Evolutionary conservation across 2,113 vertebrate species (phyloP), one percentile per base, ranked within the genome.

Genomic region (Neogobius melanostomus): DNA sequence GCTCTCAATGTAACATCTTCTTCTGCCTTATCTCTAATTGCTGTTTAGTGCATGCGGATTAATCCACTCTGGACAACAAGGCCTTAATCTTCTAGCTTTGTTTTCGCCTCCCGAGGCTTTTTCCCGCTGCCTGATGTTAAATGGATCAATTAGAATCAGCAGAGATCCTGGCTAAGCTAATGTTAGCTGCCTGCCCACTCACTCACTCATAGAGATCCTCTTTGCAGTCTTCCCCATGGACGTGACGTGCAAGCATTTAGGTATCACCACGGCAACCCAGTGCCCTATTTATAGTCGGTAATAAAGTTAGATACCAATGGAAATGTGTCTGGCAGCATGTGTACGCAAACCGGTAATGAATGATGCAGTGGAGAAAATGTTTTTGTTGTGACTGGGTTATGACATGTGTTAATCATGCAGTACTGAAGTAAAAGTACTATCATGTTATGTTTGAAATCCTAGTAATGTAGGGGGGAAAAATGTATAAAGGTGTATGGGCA

Each of bases 131-230:
- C 68, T 54, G 42, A 66, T 73, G 76, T 81, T 85, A 81, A 87
- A 82, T 28, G 62, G 84, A 86, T 86, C 77, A 84, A 77, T 87
- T 78, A 82, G 62, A 77, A 63, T 66, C 80, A 76, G 71, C 67
- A 65, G 59, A 80, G 77, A 82, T 79, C 84, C 77, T 75, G 44
- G 14, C 64, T 83, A 43, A 84, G 81, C 71, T 71, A 76, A 77
- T 77, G 76, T 79, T 75, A 81, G 77, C 69, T 48, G 71, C 72
- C 73, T 63, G 62, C 80, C 74, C 75, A 66, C 81, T 80, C 77
- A 53, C 68, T 77, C 75, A 44, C 28, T 64, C 80, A n/a, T 69
- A 75, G 82, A 74, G 42, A 8, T 61, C 44, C 59, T 42, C 16
- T n/a, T 42, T 79, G 66, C 66, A 74, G 68, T 74, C 69, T 57